Evolutionary conservation across 2,888 invertebrate genomes (phyloP).

Genomic region (Dasypolia templi): DNA sequence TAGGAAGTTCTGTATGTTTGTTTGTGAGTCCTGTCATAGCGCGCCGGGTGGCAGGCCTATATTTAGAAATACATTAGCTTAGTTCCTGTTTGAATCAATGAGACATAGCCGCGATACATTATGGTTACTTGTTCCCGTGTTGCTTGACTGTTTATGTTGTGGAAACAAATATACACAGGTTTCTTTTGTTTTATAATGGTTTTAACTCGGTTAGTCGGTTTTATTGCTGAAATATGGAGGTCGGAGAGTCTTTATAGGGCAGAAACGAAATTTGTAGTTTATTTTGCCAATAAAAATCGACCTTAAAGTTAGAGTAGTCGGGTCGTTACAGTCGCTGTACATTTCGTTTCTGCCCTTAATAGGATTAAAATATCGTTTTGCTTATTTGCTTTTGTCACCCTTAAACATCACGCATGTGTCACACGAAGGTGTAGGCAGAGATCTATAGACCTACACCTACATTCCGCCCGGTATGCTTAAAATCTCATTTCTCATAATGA

Average conservation of each 20-base stretch:
- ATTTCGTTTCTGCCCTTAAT: neutral
- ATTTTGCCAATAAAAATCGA: no score
- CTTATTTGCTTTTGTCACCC: neutral
- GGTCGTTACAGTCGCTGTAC: no score
- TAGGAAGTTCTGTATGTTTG: slow-evolving; percentile 64
- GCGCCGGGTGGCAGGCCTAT: slow-evolving; percentile 74
- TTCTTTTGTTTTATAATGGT: slow-evolving; percentile 17
- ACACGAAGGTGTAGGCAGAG: neutral
- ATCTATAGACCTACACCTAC: no score
- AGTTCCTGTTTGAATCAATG: slow-evolving; percentile 73
- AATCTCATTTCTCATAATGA: no score
- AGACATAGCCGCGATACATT: slow-evolving; percentile 50
- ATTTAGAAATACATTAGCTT: slow-evolving; percentile 75
- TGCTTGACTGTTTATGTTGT: slow-evolving; percentile 20
- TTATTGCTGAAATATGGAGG: neutral
- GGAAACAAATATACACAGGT: neutral
- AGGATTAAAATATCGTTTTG: no score
- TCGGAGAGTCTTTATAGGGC: neutral
- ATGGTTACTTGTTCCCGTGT: slow-evolving; percentile 38
- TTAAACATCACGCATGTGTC: no score
- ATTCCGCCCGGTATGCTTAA: no score
- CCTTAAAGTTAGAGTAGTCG: no score
- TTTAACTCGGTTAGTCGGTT: neutral
- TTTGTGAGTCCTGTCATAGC: slow-evolving; percentile 69
- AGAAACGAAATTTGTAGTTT: no score